phyloP scores from a whole-genome alignment of 2,113 vertebrate genomes.

The Meriones unguiculatus region DNA sequence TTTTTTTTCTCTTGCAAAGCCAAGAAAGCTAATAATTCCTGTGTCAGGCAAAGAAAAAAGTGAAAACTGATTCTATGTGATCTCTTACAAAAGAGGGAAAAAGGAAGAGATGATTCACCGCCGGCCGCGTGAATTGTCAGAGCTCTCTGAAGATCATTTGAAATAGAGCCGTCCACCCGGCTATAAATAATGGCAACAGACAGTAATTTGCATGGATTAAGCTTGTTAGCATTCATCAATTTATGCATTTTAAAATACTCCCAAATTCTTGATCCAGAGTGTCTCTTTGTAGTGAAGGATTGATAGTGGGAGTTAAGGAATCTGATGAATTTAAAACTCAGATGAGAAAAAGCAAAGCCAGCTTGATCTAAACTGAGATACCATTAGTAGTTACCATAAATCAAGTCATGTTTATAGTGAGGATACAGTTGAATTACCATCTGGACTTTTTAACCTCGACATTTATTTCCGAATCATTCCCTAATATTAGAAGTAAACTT shows the following conservation, averaged over 20 bases:
- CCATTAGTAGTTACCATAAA: conserved; percentile 92
- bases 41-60: conserved; percentile 84
- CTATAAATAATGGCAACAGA: conserved; percentile 89
- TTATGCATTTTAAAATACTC: conserved; percentile 89
- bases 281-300: conserved; percentile 93
- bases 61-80: conserved; percentile 89
- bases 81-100: conserved; percentile 84
- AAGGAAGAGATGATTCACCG: conserved; percentile 84
- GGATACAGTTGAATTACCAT: conserved; percentile 93
- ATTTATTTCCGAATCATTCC: conserved; percentile 90
- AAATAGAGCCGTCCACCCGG: conserved; percentile 85
- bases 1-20: conserved; percentile 87
- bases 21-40: conserved; percentile 89
- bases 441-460: conserved; percentile 93
- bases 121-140: conserved; percentile 85
- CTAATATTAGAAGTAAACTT: conserved; percentile 89
- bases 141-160: conserved; percentile 85
- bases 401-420: conserved; percentile 91
- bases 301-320: conserved; percentile 89
- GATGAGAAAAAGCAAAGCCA: conserved; percentile 90
- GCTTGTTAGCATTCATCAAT: conserved; percentile 90
- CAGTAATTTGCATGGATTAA: conserved; percentile 91
- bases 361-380: conserved; percentile 91
- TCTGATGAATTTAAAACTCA: conserved; percentile 91
- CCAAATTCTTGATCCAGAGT: conserved; percentile 88